Evolutionary conservation across 2,888 invertebrate species (phyloP), one percentile per base, ranked within the genome.

Genomic region (Calliphora vomitoria): DNA sequence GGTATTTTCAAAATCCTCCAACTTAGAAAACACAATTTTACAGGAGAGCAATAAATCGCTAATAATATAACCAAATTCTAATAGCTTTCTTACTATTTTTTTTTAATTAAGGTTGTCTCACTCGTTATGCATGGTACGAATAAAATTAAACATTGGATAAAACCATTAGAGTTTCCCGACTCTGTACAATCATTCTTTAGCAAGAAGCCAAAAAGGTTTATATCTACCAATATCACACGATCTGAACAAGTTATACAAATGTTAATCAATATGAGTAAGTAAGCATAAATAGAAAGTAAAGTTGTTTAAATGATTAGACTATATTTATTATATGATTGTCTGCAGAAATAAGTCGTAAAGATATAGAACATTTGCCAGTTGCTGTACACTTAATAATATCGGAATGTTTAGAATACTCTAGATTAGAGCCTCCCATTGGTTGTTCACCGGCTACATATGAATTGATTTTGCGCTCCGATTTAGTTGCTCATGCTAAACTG

Each of bases 381-480:
- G 96, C 96, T 3, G 94, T 97, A 41, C 95, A 96, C 75, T 94
- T 96, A 18, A 94, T 97, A 18, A 93, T 97, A 13, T 95, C 96
- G 82, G 95, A 96, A 90, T 95, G 96, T 1, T 94, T 97, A 88
- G 96, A 96, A 93, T 94, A 95, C 89, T 96, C 96, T 87, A 95
- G 97, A 82, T 94, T 96, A 87, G 94, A 95, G 86, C 97, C 97
- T 13, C 96, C 96, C 0, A 94, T 95, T 44, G 95, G 96, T 91
- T 97, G 97, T 96, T 95, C 96, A 0, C 94, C 95, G 74, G 94
- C 95, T 82, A 95, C 96, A 0, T 97, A 97, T 91, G 95, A 95
- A 86, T 93, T 97, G 10, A 95, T 97, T 62, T 95, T 95, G 89
- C 94, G 97, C 15, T 95, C 96, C 55, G 97, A 97, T 93, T 93